These are phyloP conservation scores for Catocala fraxini DNA, from an alignment of 2,888 invertebrate species.

Conservation along the genomic window DNA sequence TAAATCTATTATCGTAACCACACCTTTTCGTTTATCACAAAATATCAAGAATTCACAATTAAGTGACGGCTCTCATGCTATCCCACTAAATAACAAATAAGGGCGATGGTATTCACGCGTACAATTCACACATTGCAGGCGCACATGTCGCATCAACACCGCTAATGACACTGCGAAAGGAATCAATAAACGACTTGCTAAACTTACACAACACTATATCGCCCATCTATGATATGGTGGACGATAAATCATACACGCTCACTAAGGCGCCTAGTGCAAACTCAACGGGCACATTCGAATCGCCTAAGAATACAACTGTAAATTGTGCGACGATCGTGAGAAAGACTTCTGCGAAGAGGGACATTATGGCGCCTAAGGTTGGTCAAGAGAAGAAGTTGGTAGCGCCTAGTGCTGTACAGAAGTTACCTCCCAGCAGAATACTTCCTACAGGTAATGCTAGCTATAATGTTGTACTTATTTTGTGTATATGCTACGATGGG, in stretches of 20 bases:
- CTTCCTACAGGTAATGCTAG: conserved; percentile 61
- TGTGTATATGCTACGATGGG: too few species aligned
- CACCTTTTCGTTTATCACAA: too few species aligned
- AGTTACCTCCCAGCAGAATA: conserved; percentile 51
- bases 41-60: too few species aligned
- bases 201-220: conserved; percentile 78
- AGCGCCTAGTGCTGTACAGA: conserved; percentile 51
- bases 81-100: too few species aligned
- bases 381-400: conserved; percentile 70
- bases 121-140: conserved; percentile 58
- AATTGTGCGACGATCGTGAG: conserved; percentile 75
- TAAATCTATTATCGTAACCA: too few species aligned
- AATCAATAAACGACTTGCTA: conserved; percentile 65
- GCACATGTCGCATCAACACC: conserved; percentile 79
- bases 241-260: conserved; percentile 73
- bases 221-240: conserved; percentile 76
- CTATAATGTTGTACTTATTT: not conserved
- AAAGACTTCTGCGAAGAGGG: conserved; percentile 68
- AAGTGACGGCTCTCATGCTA: too few species aligned
- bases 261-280: conserved; percentile 57
- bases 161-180: conserved; percentile 61
- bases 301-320: conserved; percentile 68
- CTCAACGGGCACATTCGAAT: conserved; percentile 57
- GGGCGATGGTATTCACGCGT: not conserved
- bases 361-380: conserved; percentile 65